phyloP scores from a whole-genome alignment of 2,888 invertebrate genomes.

The Cheilosia scutellata region DNA sequence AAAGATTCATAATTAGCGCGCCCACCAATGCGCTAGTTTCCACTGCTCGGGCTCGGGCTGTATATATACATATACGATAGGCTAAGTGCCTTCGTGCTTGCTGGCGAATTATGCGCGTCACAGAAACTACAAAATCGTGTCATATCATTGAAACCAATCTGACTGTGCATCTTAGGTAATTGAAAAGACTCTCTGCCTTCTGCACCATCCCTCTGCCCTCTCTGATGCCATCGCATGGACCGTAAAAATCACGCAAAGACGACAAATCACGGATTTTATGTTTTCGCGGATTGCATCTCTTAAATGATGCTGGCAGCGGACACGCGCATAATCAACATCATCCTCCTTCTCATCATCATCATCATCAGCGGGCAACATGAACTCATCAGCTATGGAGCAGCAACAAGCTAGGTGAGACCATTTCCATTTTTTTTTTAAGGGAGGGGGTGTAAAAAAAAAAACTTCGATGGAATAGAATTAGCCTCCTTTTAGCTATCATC shows the following conservation, averaged over 20 bases:
- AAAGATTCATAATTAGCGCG: constrained; percentile 67
- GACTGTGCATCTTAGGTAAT: constrained; percentile 61
- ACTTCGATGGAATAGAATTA: constrained; percentile 46
- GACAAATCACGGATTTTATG: constrained; percentile 49
- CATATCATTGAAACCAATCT: constrained; percentile 73
- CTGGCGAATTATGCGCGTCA: constrained; percentile 43
- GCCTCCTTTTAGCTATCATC: constrained; percentile 37
- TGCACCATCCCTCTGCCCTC: not conserved
- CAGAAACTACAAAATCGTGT: constrained; percentile 64
- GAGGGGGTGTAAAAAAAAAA: constrained; percentile 13
- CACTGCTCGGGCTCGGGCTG: not conserved
- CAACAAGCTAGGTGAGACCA: constrained; percentile 8
- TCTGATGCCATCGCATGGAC: too few relatives aligned
- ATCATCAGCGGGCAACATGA: constrained; percentile 30
- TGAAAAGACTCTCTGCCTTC: constrained; percentile 32
- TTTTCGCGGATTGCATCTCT: constrained; percentile 44
- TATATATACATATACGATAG: not conserved
- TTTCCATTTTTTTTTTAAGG: constrained; percentile 19
- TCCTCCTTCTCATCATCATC: constrained; percentile 27
- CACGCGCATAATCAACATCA: constrained; percentile 71
- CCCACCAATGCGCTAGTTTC: constrained; percentile 56
- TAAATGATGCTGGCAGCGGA: constrained; percentile 56
- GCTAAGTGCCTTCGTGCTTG: constrained; percentile 22
- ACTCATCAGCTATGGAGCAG: constrained; percentile 31
- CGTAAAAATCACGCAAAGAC: constrained; percentile 17